Conservation (phyloP, 2,797 vertebrate genomes). For the Echeneis naucrates region DNA sequence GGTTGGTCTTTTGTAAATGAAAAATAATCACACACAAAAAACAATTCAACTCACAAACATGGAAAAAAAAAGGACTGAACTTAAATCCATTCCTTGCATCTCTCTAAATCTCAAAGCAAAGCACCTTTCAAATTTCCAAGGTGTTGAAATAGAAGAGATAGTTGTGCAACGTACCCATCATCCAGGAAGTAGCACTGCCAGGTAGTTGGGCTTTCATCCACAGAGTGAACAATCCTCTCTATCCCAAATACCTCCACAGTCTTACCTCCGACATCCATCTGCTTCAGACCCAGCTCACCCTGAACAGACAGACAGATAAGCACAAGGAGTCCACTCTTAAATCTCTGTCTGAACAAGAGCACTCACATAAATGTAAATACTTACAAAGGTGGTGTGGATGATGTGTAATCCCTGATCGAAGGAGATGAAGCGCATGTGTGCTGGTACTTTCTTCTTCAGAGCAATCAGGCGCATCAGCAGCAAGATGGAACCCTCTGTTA, state of each 20-base stretch:
- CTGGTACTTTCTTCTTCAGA: slow-evolving; percentile 76
- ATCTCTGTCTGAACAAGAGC: not conserved
- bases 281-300: slow-evolving; percentile 84
- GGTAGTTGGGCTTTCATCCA: slow-evolving; percentile 61
- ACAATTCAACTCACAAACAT: not conserved
- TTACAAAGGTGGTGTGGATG: slow-evolving; percentile 86
- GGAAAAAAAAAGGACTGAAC: not conserved
- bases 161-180: slow-evolving; percentile 84
- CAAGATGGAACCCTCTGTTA: slow-evolving; percentile 89
- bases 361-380: slow-evolving; percentile 47
- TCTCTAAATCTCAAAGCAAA: not conserved
- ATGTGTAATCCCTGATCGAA: slow-evolving; percentile 82
- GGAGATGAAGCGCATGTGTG: slow-evolving; percentile 84
- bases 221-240: slow-evolving; percentile 79
- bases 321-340: not conserved
- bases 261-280: slow-evolving; percentile 76
- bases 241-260: slow-evolving; percentile 86
- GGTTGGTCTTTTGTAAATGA: not conserved
- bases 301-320: slow-evolving; percentile 56
- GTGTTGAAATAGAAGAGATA: not conserved
- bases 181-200: slow-evolving; percentile 91
- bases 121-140: not conserved
- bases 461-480: slow-evolving; percentile 90
- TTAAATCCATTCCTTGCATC: too few relatives aligned
- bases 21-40: not conserved